Evolutionary conservation across 2,113 vertebrate species (phyloP), one percentile per base, ranked within the genome.

Genomic region (Perca schrenkii): DNA sequence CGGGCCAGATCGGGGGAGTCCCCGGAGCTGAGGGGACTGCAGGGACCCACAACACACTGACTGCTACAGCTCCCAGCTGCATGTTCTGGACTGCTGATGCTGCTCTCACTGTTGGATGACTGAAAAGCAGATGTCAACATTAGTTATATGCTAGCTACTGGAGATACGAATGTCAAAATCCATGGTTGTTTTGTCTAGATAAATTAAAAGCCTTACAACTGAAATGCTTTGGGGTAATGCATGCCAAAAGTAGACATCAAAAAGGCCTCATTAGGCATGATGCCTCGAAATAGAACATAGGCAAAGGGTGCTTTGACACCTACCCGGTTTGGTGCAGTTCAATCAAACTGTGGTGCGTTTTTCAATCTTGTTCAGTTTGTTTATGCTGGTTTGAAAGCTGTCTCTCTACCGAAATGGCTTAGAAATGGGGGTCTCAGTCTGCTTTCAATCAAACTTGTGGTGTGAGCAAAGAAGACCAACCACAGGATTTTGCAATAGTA

Each of bases 41-140:
- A 88, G 72, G 95, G 87, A 13, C 89, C 92, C 56, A 72, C 72
- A 49, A 67, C 90, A 52, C 88, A 93, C 56, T 77, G 93, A 77
- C 89, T 94, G 85, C 87, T 82, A 31, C 86, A 93, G 91, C 88
- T 92, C 68, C 91, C 91, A 6, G 87, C 86, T 2, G 90, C 88
- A 43, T 92, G 88, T 16, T 94, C 95, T 1, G 93, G 94, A 86
- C 93, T 94, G 83, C 94, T 93, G 82, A 94, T 89, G 81, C 89
- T 95, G 91, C 94, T 95, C 88, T 95, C 94, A 31, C 95, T 95
- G 81, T 94, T 95, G 74, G 93, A 95, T 14, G 93, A 95, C 95
- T 96, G 88, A 58, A 86, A 87, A 21, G 31, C 7, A 79, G 52
- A 77, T 17, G 53, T 72, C 15, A 77, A 53, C 13, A 73, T 78